phyloP scores from a whole-genome alignment of 2,113 vertebrate genomes.

The Brachirus orientalis region DNA sequence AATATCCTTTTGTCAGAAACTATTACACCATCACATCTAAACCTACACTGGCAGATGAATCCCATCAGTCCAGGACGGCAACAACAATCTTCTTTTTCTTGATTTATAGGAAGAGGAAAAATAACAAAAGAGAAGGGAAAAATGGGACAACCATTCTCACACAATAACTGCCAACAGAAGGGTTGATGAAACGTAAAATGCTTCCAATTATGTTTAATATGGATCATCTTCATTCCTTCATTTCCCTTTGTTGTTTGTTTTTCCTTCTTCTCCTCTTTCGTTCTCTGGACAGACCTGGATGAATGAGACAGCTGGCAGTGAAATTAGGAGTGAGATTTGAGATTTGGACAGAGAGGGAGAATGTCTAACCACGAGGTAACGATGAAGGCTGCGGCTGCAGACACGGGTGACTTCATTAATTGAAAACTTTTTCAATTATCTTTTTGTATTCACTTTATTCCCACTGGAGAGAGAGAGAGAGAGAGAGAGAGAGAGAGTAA shows the following conservation, averaged over 20 bases:
- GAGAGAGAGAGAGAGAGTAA: not conserved
- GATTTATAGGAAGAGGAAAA: not conserved
- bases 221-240: constrained; percentile 45
- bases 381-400: constrained; percentile 6
- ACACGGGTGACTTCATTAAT: constrained; percentile 52
- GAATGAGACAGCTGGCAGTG: constrained; percentile 51
- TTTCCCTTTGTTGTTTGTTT: constrained; percentile 26
- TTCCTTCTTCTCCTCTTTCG: fast-evolving
- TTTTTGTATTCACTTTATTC: constrained; percentile 16
- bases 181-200: constrained; percentile 52
- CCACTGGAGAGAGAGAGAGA: not conserved
- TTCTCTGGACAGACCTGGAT: not conserved
- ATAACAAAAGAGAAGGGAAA: constrained; percentile 1
- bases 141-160: constrained; percentile 27
- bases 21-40: not conserved
- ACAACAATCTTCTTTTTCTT: constrained; percentile 5
- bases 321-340: constrained; percentile 41
- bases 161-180: constrained; percentile 19
- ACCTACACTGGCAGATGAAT: not conserved
- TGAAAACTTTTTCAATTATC: constrained; percentile 68
- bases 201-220: constrained; percentile 61
- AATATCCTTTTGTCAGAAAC: not conserved
- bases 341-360: constrained; percentile 14
- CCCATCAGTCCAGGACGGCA: not conserved
- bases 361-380: not conserved